phyloP scores from a whole-genome alignment of 2,797 vertebrate species.

The Vespertilio murinus region DNA sequence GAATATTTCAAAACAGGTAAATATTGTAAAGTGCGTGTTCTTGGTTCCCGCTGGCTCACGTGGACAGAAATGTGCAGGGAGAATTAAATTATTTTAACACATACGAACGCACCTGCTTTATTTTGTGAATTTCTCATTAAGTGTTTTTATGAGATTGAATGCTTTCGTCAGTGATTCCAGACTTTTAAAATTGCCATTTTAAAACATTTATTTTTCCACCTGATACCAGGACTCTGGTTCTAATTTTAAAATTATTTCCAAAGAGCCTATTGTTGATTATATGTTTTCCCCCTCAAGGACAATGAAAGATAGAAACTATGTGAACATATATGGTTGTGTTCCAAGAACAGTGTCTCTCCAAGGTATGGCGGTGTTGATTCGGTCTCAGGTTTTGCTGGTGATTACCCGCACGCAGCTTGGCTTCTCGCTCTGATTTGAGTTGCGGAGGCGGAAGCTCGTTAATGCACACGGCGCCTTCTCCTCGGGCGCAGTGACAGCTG shows the following conservation, averaged over 20 bases:
- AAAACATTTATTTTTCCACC: neutral
- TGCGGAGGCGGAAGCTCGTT: neutral
- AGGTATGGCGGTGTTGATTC: neutral
- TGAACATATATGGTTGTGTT: neutral
- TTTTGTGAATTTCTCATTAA: slow-evolving; percentile 35
- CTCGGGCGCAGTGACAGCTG: neutral
- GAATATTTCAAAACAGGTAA: slow-evolving; percentile 55
- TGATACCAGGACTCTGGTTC: neutral
- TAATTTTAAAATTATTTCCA: slow-evolving; percentile 47
- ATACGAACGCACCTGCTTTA: slow-evolving; percentile 26
- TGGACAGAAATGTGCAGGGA: slow-evolving; percentile 60
- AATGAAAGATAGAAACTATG: neutral
- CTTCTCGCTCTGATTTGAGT: neutral
- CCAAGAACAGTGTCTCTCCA: neutral
- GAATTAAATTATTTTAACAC: slow-evolving; percentile 85
- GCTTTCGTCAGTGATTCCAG: neutral
- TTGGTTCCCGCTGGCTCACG: slow-evolving; percentile 46
- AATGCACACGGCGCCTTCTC: neutral
- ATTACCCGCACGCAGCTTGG: neutral
- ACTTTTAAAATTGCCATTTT: slow-evolving; percentile 16
- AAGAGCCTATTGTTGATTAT: neutral
- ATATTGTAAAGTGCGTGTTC: slow-evolving; percentile 57
- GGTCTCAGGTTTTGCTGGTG: slow-evolving; percentile 18
- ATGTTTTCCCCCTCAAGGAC: neutral
- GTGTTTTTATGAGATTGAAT: neutral